Conservation (phyloP, 2,113 vertebrate species). For the Rhipidura dahli region DNA sequence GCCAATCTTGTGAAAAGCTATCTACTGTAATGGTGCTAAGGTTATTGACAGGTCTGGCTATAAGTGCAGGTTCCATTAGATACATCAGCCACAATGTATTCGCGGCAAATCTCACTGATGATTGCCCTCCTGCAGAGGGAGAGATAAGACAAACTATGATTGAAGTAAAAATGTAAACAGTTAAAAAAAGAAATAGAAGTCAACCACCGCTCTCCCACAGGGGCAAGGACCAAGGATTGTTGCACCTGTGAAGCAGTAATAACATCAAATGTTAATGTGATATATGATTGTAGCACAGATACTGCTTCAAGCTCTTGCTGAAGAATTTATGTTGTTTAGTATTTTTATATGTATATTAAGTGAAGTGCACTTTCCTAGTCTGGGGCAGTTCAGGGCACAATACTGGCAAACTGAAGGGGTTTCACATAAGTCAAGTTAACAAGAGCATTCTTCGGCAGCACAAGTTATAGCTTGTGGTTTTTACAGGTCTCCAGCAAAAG, state of each 20-base stretch:
- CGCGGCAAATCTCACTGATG: slow-evolving; percentile 68
- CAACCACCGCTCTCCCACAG: slow-evolving; percentile 64
- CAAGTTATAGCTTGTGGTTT: not conserved
- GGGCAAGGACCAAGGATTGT: slow-evolving; percentile 64
- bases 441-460: not conserved
- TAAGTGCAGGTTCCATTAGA: slow-evolving; percentile 75
- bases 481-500: not conserved
- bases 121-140: slow-evolving; percentile 73
- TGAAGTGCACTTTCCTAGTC: slow-evolving; percentile 59
- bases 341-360: slow-evolving; percentile 67
- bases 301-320: slow-evolving; percentile 34
- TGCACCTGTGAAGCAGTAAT: slow-evolving; percentile 57
- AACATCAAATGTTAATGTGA: slow-evolving; percentile 64
- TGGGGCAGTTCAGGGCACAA: slow-evolving; percentile 47
- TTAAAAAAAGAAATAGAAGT: slow-evolving; percentile 70
- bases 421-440: slow-evolving; percentile 12
- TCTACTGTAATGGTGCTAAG: slow-evolving; percentile 71
- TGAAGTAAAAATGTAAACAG: slow-evolving; percentile 75
- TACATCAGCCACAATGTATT: slow-evolving; percentile 71
- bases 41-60: slow-evolving; percentile 74
- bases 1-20: slow-evolving; percentile 73
- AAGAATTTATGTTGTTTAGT: slow-evolving; percentile 64
- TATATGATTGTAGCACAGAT: slow-evolving; percentile 43
- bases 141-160: slow-evolving; percentile 77
- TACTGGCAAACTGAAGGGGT: slow-evolving; percentile 48